Percentiles rank a stretch among this genome's conserved stretches.
phyloP scores from a whole-genome alignment of 2,888 invertebrate species.

The Matsumyia berberina region DNA sequence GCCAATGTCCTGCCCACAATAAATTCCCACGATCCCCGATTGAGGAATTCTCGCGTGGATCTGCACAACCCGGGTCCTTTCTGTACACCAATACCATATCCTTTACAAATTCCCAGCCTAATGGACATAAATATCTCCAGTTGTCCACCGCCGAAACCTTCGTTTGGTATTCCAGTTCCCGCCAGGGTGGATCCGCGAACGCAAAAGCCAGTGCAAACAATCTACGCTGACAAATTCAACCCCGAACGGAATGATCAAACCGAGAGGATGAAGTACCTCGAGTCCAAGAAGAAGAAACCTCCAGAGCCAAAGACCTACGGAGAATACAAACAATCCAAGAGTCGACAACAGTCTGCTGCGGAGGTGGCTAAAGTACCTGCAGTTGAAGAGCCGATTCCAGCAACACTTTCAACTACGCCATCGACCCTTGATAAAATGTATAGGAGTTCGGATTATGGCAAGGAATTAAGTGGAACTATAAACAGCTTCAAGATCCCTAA shows the following conservation, averaged over 20 bases:
- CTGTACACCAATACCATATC: constrained; percentile 29
- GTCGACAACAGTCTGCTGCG: constrained; percentile 54
- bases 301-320: constrained; percentile 80
- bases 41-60: constrained; percentile 60
- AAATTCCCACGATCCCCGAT: constrained; percentile 77
- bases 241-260: constrained; percentile 79
- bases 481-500: constrained; percentile 82
- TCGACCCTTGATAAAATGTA: constrained; percentile 81
- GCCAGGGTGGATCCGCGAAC: constrained; percentile 45
- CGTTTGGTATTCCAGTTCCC: constrained; percentile 5
- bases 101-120: constrained; percentile 51
- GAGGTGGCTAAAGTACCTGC: background rate
- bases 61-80: background rate
- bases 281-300: constrained; percentile 78
- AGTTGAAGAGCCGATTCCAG: background rate
- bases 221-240: constrained; percentile 77
- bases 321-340: constrained; percentile 80
- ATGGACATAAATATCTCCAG: constrained; percentile 6
- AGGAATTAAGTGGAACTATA: constrained; percentile 52
- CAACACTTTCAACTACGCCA: constrained; percentile 31
- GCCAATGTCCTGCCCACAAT: constrained; percentile 77
- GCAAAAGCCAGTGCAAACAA: constrained; percentile 28
- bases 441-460: constrained; percentile 77
- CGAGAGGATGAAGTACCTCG: constrained; percentile 79
- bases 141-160: background rate